Percentiles rank a stretch among this genome's conserved stretches.
phyloP scores from a whole-genome alignment of 1,140 invertebrate species.

The Diachasmimorpha longicaudata region DNA sequence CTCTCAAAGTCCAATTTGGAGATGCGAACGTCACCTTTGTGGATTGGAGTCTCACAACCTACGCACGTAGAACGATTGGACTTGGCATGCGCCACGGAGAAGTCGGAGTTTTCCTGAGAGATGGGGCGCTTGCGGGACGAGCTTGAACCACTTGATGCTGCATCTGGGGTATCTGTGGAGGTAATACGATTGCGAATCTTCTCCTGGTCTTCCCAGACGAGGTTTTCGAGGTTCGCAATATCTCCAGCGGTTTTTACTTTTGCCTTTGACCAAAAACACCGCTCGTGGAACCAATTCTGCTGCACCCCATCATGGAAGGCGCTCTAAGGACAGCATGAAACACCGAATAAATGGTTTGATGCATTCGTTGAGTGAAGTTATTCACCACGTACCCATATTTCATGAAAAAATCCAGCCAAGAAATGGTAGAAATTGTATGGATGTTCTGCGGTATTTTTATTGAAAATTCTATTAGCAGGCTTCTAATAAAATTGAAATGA shows the following conservation, averaged over 20 bases:
- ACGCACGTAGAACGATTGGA: constrained; percentile 81
- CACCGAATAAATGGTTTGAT: too few species aligned
- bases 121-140: constrained; percentile 60
- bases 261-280: constrained; percentile 89
- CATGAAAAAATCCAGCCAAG: too few species aligned
- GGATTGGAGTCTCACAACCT: constrained; percentile 87
- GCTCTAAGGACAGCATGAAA: constrained; percentile 67
- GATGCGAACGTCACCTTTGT: constrained; percentile 82
- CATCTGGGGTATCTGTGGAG: constrained; percentile 45
- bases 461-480: too few species aligned
- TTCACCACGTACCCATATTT: too few species aligned
- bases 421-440: too few species aligned
- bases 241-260: constrained; percentile 76
- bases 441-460: too few species aligned
- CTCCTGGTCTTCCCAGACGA: constrained; percentile 88
- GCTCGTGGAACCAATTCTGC: constrained; percentile 87
- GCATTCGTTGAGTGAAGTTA: too few species aligned
- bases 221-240: constrained; percentile 83
- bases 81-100: constrained; percentile 87
- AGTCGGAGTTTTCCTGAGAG: constrained; percentile 69
- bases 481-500: too few species aligned
- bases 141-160: not conserved
- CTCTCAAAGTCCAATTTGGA: constrained; percentile 88
- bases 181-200: constrained; percentile 78
- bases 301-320: constrained; percentile 90